These are phyloP conservation scores for Apamea epomidion DNA, from an alignment of 2,888 invertebrate genomes.

Conservation along the genomic window DNA sequence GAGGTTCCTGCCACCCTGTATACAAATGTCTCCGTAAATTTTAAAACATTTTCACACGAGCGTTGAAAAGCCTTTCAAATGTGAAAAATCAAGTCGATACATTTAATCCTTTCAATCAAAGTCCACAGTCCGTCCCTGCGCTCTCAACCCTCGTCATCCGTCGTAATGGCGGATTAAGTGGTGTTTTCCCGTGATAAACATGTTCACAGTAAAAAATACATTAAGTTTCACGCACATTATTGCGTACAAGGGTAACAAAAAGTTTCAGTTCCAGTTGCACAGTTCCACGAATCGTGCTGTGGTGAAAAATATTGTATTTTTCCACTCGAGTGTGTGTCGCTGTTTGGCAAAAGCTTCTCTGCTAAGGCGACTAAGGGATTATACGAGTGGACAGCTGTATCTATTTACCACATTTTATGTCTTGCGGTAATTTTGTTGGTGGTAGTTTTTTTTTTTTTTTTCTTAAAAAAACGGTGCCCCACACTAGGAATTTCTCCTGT, in stretches of 20 bases:
- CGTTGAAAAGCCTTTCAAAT: not conserved
- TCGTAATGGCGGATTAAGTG: slow-evolving; percentile 76
- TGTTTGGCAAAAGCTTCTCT: slow-evolving; percentile 18
- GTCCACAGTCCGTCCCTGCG: slow-evolving; percentile 65
- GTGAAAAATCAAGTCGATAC: slow-evolving; percentile 35
- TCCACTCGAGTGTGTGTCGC: not conserved
- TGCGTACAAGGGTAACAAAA: slow-evolving; percentile 32
- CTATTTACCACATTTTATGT: slow-evolving; percentile 20
- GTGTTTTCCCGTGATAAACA: slow-evolving; percentile 76
- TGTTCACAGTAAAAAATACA: slow-evolving; percentile 74
- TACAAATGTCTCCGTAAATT: not conserved
- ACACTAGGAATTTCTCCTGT: no score
- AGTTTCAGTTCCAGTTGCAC: not conserved
- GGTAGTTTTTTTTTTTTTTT: no score
- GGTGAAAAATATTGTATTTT: slow-evolving; percentile 33
- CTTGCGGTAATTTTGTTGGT: slow-evolving; percentile 2
- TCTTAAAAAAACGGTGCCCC: no score
- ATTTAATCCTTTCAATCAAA: slow-evolving; percentile 46
- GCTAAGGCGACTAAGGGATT: slow-evolving; percentile 30
- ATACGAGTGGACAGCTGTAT: slow-evolving; percentile 23
- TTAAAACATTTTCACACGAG: not conserved
- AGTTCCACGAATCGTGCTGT: not conserved
- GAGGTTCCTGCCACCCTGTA: not conserved
- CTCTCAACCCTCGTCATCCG: slow-evolving; percentile 75
- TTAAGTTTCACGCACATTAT: slow-evolving; percentile 65